Conservation (phyloP, 2,888 invertebrate species). For the Stenodema calcarata region DNA sequence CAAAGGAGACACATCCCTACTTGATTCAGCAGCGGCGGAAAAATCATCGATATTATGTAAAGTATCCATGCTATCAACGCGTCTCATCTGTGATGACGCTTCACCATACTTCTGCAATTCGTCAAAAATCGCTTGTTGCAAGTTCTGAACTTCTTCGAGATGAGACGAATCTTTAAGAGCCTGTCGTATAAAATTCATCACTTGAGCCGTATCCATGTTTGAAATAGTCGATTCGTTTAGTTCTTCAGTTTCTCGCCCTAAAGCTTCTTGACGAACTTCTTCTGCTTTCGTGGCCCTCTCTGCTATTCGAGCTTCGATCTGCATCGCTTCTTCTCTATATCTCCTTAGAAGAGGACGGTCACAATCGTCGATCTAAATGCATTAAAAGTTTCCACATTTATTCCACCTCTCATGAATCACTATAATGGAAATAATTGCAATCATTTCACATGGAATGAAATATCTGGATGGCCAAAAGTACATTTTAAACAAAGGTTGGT, state of each 20-base stretch:
- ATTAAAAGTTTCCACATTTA: too few species aligned
- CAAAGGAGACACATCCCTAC: constrained; percentile 16
- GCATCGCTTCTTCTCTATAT: constrained; percentile 15
- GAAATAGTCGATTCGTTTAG: neutral
- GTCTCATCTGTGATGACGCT: neutral
- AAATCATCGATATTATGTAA: constrained; percentile 44
- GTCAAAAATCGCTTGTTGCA: constrained; percentile 30
- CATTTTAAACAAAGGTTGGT: too few species aligned
- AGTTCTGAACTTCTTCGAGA: constrained; percentile 46
- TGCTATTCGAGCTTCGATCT: neutral
- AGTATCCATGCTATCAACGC: constrained; percentile 29
- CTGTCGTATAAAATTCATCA: constrained; percentile 46
- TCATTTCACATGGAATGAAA: neutral
- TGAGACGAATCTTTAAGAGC: constrained; percentile 42
- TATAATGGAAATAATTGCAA: too few species aligned
- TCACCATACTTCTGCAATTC: constrained; percentile 28
- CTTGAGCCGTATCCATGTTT: constrained; percentile 25
- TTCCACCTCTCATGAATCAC: too few species aligned
- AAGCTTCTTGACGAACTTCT: neutral
- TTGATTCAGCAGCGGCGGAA: constrained; percentile 14
- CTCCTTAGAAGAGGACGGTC: neutral
- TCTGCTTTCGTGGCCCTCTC: neutral
- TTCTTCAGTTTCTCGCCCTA: neutral
- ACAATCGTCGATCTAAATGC: neutral
- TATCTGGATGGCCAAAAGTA: neutral